Evolutionary conservation across 2,888 invertebrate genomes (phyloP), one percentile per base, ranked within the genome.

Genomic region (Cyclophora albipunctata): DNA sequence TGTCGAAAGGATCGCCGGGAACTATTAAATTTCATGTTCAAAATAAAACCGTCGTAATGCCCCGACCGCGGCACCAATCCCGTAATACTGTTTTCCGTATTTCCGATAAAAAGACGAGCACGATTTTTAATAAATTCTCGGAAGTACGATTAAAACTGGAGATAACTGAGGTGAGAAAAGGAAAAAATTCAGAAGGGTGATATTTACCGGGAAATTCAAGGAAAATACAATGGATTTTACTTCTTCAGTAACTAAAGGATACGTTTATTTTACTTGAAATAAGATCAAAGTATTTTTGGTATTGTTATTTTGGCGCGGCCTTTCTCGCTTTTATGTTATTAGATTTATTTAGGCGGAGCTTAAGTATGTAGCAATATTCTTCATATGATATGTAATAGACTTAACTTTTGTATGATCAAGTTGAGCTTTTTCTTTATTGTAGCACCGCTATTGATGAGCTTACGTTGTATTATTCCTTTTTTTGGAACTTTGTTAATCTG

Each of bases 61-160:
- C 7, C 45, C 34, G 7, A 44, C 48, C 44, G 47, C 51, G 37
- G 43, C 49, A 48, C 42, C 43, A 40, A 42, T 43, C 47, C 34
- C 46, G 42, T 49, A 47, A 43, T 52, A 46, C 48, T 44, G 54
- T 60, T 58, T 57, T 62, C 56, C 42, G 40, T 52, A 45, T 40
- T 50, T 48, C 42, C 41, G 60, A 62, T 62, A 67, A 67, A 69
- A 75, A 75, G 73, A 69, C 57, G 66, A 69, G 66, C 63, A 66
- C 59, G 66, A 70, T 74, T 78, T 78, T 76, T 75, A 80, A 78
- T 79, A 80, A 79, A 77, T 78, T 76, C 73, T 73, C 70, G 58
- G 63, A 68, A 71, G 69, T 69, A 62, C 78, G 75, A 82, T 84
- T 81, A 81, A 82, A 81, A 80, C 69, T 67, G 66, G 68, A 81